Evolutionary conservation across 2,888 invertebrate species (phyloP).

Genomic region (Trichogramma evanescens): DNA sequence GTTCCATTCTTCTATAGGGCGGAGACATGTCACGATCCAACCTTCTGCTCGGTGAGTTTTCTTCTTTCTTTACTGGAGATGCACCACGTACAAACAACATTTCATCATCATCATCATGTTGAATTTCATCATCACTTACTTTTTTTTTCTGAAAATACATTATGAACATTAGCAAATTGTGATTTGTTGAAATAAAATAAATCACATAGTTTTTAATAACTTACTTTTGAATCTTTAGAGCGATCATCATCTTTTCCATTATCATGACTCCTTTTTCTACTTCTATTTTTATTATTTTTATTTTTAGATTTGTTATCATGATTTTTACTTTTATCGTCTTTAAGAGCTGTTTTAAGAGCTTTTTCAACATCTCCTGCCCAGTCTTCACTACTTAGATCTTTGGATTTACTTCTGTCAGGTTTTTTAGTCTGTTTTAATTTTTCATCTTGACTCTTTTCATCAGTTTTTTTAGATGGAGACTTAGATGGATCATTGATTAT

Average conservation of each 20-base stretch:
- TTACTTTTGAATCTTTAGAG: slow-evolving; percentile 44
- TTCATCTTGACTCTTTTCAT: slow-evolving; percentile 10
- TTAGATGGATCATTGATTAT: slow-evolving; percentile 26
- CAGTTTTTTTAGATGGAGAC: slow-evolving; percentile 29
- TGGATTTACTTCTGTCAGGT: slow-evolving; percentile 44
- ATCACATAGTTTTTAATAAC: slow-evolving; percentile 6
- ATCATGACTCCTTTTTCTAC: slow-evolving; percentile 35
- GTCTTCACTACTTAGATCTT: slow-evolving; percentile 55
- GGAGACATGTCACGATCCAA: slow-evolving; percentile 23
- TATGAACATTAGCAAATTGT: slow-evolving; percentile 4
- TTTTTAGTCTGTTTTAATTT: slow-evolving; percentile 28
- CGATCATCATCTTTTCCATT: slow-evolving; percentile 52
- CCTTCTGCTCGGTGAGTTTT: slow-evolving; percentile 31
- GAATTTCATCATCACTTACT: slow-evolving; percentile 44
- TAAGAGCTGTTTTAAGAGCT: slow-evolving; percentile 68
- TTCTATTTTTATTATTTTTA: slow-evolving; percentile 31
- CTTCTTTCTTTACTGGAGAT: slow-evolving; percentile 53
- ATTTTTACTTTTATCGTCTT: slow-evolving; percentile 53
- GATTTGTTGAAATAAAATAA: background rate
- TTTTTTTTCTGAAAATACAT: slow-evolving; percentile 50
- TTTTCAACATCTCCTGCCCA: slow-evolving; percentile 74
- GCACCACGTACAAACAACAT: slow-evolving; percentile 75
- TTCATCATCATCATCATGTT: slow-evolving; percentile 65
- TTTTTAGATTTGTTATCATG: slow-evolving; percentile 36
- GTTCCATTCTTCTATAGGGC: slow-evolving; percentile 40